Conservation (phyloP, 2,888 invertebrate genomes). For the Trypoxylon attenuatum region DNA sequence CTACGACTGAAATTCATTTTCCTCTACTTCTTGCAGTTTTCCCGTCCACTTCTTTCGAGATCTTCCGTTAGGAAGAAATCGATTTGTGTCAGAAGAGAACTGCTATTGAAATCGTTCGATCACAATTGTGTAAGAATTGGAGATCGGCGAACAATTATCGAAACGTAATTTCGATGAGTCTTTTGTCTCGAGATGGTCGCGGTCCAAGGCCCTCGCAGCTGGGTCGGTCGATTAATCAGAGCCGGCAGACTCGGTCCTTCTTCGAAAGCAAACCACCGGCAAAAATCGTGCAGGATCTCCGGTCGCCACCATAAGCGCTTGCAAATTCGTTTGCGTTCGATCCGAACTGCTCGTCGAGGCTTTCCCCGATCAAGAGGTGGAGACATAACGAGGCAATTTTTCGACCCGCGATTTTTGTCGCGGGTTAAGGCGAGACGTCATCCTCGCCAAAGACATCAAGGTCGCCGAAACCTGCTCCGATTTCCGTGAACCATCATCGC, state of each 20-base stretch:
- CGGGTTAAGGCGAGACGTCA: constrained; percentile 12
- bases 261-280: no score
- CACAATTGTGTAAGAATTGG: constrained; percentile 27
- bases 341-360: no score
- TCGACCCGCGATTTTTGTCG: constrained; percentile 33
- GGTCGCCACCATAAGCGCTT: no score
- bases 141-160: constrained; percentile 38
- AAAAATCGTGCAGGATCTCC: no score
- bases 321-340: no score
- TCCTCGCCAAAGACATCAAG: constrained; percentile 41
- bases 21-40: constrained; percentile 19
- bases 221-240: constrained; percentile 8
- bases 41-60: no score
- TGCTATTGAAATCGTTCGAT: no score
- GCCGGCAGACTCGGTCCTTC: constrained; percentile 3
- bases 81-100: no score
- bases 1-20: constrained; percentile 37
- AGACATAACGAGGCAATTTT: constrained; percentile 1
- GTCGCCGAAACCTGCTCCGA: constrained; percentile 56
- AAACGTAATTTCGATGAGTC: constrained; percentile 36
- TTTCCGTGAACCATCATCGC: constrained; percentile 53
- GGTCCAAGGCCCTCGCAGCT: constrained; percentile 12
- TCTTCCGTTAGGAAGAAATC: no score
- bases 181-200: constrained; percentile 19
- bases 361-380: no score